Evolutionary conservation across 2,888 invertebrate genomes (phyloP).

Genomic region (Girardia tigrina): DNA sequence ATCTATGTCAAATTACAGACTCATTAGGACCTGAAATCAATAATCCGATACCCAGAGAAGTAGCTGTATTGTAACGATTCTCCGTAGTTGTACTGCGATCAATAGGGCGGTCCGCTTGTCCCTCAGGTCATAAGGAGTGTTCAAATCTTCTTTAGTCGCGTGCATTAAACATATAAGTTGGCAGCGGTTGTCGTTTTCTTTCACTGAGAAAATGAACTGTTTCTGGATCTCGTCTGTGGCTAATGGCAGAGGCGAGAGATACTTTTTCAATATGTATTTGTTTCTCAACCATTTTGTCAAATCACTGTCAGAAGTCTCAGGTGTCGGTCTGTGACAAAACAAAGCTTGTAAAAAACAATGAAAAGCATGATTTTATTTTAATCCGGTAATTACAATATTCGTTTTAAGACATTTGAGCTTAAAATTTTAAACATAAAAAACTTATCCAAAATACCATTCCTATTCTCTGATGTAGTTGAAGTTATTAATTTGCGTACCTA

Average conservation of each 20-base stretch:
- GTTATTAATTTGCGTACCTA: too few relatives aligned
- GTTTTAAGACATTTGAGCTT: too few relatives aligned
- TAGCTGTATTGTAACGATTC: background rate
- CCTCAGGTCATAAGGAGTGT: background rate
- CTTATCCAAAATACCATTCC: too few relatives aligned
- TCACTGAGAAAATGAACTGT: background rate
- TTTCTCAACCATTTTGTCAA: background rate
- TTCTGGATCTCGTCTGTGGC: background rate
- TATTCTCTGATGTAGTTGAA: too few relatives aligned
- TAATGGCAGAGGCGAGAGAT: background rate
- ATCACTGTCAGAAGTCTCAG: too few relatives aligned
- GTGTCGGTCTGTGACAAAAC: background rate
- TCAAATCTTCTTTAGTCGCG: background rate
- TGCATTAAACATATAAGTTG: slow-evolving; percentile 1
- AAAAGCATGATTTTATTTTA: too few relatives aligned
- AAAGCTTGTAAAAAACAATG: too few relatives aligned
- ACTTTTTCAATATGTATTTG: background rate
- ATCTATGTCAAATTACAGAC: too few relatives aligned
- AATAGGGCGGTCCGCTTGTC: background rate
- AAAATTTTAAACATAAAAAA: too few relatives aligned
- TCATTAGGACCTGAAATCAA: too few relatives aligned
- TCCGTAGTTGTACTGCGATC: background rate
- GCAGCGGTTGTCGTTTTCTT: background rate
- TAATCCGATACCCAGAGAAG: background rate
- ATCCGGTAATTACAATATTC: too few relatives aligned